Evolutionary conservation across 2,888 invertebrate genomes (phyloP).

Genomic region (Exocentrus adspersus): DNA sequence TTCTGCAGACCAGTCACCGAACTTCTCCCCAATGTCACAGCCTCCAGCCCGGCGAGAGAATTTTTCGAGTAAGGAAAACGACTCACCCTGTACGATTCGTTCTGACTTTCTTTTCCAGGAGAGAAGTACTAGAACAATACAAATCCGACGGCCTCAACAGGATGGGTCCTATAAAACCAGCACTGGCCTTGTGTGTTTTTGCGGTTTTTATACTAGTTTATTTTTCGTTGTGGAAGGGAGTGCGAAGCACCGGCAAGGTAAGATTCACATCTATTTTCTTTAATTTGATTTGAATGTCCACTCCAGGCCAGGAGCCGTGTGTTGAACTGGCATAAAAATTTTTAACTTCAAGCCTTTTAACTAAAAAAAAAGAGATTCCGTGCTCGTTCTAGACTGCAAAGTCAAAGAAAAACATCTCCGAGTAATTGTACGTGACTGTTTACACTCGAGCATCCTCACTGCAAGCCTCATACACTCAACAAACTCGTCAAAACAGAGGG

Average conservation of each 20-base stretch:
- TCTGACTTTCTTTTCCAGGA: conserved; percentile 73
- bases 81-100: no score
- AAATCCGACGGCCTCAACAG: conserved; percentile 84
- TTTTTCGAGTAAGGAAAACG: conserved; percentile 85
- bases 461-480: neutral
- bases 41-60: conserved; percentile 85
- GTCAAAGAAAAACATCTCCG: neutral
- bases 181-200: conserved; percentile 88
- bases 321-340: no score
- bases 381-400: no score
- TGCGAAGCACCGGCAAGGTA: conserved; percentile 92
- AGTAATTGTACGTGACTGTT: neutral
- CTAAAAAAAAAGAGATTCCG: no score
- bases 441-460: neutral
- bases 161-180: conserved; percentile 90
- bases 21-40: conserved; percentile 64
- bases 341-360: no score
- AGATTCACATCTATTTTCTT: conserved; percentile 34
- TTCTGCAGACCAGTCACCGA: conserved; percentile 74
- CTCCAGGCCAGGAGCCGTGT: no score
- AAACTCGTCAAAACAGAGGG: conserved; percentile 5
- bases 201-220: conserved; percentile 93
- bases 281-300: no score
- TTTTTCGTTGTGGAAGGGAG: conserved; percentile 97
- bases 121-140: conserved; percentile 86